A percentile compares a stretch with the other conserved stretches of the same genome.
Evolutionary conservation across 2,797 vertebrate genomes (phyloP).

Genomic region (Sebastiscus albofasciatus): DNA sequence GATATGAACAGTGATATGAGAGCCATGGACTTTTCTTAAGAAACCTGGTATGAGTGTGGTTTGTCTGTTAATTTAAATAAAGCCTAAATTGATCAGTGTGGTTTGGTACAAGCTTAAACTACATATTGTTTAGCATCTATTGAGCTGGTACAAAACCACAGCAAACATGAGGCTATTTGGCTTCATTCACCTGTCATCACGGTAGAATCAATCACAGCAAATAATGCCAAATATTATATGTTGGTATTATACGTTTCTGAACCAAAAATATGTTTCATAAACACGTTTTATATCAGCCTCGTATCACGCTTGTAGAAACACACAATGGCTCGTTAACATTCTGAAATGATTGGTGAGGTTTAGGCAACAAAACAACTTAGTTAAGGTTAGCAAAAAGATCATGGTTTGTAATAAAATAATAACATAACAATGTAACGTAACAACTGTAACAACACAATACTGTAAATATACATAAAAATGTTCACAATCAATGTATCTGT

Average conservation of each 20-base stretch:
- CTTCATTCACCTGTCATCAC: neutral
- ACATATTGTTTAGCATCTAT: neutral
- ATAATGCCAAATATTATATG: neutral
- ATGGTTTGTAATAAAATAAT: too few relatives aligned
- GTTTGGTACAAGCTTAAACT: neutral
- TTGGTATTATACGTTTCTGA: neutral
- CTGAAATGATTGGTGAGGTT: neutral
- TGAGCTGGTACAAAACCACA: too few relatives aligned
- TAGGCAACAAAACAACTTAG: neutral
- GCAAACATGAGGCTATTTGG: too few relatives aligned
- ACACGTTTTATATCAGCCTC: neutral
- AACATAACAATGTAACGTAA: neutral
- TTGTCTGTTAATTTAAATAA: neutral
- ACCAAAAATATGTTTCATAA: neutral
- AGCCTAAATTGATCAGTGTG: neutral
- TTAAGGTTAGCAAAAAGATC: neutral
- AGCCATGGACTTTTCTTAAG: neutral
- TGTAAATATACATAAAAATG: too few relatives aligned
- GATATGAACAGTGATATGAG: neutral
- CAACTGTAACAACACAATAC: neutral
- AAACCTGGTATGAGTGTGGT: neutral
- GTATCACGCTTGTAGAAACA: neutral
- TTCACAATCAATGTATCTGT: too few relatives aligned
- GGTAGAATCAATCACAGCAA: neutral
- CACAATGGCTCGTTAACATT: neutral